phyloP scores from a whole-genome alignment of 2,113 vertebrate species.

The Cercocebus atys region DNA sequence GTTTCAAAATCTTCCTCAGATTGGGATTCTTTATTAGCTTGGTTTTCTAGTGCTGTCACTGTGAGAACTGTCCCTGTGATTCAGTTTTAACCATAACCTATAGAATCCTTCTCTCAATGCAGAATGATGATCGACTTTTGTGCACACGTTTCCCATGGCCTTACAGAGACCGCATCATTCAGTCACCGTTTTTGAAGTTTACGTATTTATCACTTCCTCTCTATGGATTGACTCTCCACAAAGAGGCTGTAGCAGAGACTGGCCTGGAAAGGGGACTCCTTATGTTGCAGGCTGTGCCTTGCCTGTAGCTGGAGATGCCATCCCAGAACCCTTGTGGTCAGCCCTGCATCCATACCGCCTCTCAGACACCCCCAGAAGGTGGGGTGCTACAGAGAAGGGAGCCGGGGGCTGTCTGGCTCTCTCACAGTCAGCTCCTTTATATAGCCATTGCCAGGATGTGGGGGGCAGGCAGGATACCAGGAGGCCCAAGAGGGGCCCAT shows the following conservation, averaged over 20 bases:
- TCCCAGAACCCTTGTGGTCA: not conserved
- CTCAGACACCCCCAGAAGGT: not conserved
- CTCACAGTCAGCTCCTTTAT: not conserved
- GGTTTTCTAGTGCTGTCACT: not conserved
- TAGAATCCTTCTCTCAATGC: not conserved
- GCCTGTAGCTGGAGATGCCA: not conserved
- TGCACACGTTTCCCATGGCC: not conserved
- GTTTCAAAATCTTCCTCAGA: not conserved
- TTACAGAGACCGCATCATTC: not conserved
- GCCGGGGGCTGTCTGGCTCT: not conserved
- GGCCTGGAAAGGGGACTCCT: no score
- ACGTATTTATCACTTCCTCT: not conserved
- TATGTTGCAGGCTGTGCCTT: not conserved
- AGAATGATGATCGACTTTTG: not conserved
- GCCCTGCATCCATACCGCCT: not conserved
- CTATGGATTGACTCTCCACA: not conserved
- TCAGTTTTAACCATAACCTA: not conserved
- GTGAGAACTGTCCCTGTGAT: not conserved
- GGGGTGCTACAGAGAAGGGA: not conserved
- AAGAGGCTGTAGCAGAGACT: not conserved
- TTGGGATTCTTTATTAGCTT: not conserved
- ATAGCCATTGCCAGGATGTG: accelerated
- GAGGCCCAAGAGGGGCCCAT: not conserved
- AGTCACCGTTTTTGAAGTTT: not conserved
- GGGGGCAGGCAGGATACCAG: not conserved